Base-by-base conservation (phyloP, 2,113 vertebrate genomes). In the Danionella cerebrum region DNA sequence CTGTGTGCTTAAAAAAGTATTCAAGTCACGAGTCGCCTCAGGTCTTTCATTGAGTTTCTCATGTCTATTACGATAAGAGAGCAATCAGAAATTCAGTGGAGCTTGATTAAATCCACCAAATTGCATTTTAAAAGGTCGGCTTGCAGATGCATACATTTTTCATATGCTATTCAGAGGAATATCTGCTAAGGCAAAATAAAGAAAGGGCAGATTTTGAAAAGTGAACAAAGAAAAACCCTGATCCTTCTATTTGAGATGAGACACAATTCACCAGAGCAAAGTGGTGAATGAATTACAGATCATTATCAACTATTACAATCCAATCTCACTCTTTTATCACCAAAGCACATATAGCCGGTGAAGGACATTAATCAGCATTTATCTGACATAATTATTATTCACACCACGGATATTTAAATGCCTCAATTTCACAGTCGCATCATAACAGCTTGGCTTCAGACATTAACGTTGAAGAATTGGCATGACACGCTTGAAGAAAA, bases 121-220 rank as follows among this genome's bases (percentile, higher is more conserved):
- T 36, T 41, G 59, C 8, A 21, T 48, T 42, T 27, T 65, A 55
- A 73, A 69, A 78, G 54, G 66, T 68, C 53, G 10, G 55, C 57
- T 59, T n/a, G 55, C 51, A 11, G 18, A 22, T 45, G 52, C 55
- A 50, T 21, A 71, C 47, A 18, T 29, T 55, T 39, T 57, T 70
- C 27, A 16, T 25, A 38, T 35, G 13, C 36, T 52, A 31, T 70
- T 47, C 12, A 11, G 1, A 5, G 6, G 22, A 42, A 59, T 39
- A 59, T 11, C 36, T 5, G 14, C 6, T 19, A 8, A 13, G 6
- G 14, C 10, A 59, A 57, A n/a, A 2, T 2, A 6, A 41, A 16
- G 5, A 58, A 58, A 16, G 14, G 0, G 2, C 3, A 14, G 25
- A 38, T 57, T 39, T 24, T 39, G 3, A 44, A 11, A 60, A 7